Conservation (phyloP, 2,888 invertebrate genomes). For the Orthosia gracilis region DNA sequence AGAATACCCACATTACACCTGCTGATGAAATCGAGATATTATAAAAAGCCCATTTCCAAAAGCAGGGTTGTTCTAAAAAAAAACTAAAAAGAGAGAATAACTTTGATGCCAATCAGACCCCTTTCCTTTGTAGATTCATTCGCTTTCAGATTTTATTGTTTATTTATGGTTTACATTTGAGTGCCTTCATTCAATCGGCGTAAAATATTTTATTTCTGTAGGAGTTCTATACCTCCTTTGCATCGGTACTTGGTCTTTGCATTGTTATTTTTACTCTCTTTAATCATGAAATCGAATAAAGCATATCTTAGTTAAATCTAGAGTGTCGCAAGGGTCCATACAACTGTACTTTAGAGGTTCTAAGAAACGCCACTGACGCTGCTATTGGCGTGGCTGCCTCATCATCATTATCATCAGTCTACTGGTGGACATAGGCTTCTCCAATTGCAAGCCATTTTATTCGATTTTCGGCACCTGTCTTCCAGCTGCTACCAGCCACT, state of each 20-base stretch:
- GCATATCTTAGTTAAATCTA: not conserved
- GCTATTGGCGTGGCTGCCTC: too few species aligned
- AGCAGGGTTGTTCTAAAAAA: not conserved
- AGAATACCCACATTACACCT: too few species aligned
- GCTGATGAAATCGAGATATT: not conserved
- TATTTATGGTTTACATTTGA: constrained; percentile 61
- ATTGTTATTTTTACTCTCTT: constrained; percentile 22
- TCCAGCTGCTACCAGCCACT: too few species aligned
- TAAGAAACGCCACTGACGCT: too few species aligned
- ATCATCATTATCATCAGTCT: too few species aligned
- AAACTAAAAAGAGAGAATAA: constrained; percentile 25
- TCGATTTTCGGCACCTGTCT: too few species aligned
- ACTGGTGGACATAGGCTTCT: too few species aligned
- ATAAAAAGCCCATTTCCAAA: not conserved
- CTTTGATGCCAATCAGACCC: constrained; percentile 54
- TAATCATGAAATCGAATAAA: constrained; percentile 7
- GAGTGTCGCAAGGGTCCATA: not conserved
- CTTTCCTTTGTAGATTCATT: constrained; percentile 54
- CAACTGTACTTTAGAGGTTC: too few species aligned
- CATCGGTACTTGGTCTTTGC: constrained; percentile 8
- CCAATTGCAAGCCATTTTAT: too few species aligned
- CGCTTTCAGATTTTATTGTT: constrained; percentile 59
- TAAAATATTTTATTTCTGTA: constrained; percentile 60
- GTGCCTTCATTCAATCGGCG: constrained; percentile 63
- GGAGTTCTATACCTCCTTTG: constrained; percentile 15